Conservation (phyloP, 2,797 vertebrate genomes). For the Naso thynnoides region DNA sequence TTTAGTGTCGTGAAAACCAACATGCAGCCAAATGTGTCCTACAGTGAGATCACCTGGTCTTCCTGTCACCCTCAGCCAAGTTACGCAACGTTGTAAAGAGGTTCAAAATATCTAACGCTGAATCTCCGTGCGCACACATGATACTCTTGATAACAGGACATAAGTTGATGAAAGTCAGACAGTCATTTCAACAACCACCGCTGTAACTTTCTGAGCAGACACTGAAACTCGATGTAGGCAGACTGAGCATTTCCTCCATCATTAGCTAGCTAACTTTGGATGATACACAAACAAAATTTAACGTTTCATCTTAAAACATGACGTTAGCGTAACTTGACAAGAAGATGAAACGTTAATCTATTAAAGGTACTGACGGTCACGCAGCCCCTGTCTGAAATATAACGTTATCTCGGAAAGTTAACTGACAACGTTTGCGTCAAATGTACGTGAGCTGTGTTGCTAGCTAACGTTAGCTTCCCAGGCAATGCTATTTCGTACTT, state of each 20-base stretch:
- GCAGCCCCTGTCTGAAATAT: not conserved
- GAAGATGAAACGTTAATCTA: not conserved
- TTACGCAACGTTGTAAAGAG: not conserved
- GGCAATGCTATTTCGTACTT: too few species aligned
- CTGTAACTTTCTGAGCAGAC: too few species aligned
- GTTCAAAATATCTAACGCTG: not conserved
- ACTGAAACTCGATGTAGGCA: not conserved
- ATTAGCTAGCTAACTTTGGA: not conserved
- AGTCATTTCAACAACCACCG: too few species aligned
- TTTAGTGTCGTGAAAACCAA: not conserved
- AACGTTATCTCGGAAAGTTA: not conserved
- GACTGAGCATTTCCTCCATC: constrained; percentile 5
- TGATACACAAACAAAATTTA: not conserved
- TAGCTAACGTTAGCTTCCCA: constrained; percentile 23
- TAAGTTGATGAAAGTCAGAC: not conserved
- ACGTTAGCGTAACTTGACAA: too few species aligned
- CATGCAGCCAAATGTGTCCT: not conserved
- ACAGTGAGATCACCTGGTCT: too few species aligned
- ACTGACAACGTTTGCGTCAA: not conserved
- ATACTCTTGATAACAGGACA: not conserved
- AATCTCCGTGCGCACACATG: not conserved
- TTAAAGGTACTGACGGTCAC: not conserved
- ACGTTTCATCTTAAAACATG: rapidly evolving
- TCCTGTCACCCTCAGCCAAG: not conserved
- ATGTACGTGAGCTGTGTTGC: constrained; percentile 13